phyloP scores from a whole-genome alignment of 2,113 vertebrate genomes.

The Oceanites oceanicus region DNA sequence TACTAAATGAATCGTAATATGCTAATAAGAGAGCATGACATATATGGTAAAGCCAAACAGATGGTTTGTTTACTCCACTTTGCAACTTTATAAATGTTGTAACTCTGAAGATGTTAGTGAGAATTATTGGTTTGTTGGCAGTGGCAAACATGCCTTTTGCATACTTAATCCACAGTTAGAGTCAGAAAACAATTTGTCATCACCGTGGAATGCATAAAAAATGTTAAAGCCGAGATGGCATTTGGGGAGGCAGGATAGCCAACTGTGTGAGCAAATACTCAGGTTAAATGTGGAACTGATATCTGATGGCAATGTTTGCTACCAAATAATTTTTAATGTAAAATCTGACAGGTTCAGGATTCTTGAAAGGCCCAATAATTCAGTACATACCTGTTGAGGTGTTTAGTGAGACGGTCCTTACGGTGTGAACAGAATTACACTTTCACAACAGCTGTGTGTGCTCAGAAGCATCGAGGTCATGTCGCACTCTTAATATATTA shows the following conservation, averaged over 20 bases:
- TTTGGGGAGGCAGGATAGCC: slow-evolving; percentile 35
- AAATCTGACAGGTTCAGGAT: background rate
- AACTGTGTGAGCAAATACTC: background rate
- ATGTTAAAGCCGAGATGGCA: slow-evolving; percentile 55
- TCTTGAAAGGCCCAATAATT: slow-evolving; percentile 37
- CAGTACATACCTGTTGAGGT: slow-evolving; percentile 57
- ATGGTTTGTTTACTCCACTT: slow-evolving; percentile 84
- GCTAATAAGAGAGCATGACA: slow-evolving; percentile 87
- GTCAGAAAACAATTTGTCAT: slow-evolving; percentile 75
- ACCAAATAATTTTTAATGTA: background rate
- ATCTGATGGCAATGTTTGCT: background rate
- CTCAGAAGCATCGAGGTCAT: slow-evolving; percentile 53
- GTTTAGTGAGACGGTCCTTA: slow-evolving; percentile 46
- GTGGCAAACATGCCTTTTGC: slow-evolving; percentile 71
- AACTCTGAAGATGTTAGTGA: slow-evolving; percentile 80
- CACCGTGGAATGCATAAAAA: slow-evolving; percentile 67
- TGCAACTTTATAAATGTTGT: slow-evolving; percentile 82
- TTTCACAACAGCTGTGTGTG: slow-evolving; percentile 48
- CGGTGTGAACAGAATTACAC: slow-evolving; percentile 32
- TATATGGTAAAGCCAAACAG: slow-evolving; percentile 86
- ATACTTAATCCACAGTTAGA: slow-evolving; percentile 73
- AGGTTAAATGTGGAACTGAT: slow-evolving; percentile 30
- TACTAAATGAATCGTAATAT: slow-evolving; percentile 92
- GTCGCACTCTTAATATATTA: slow-evolving; percentile 38
- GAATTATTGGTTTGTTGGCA: slow-evolving; percentile 79